A percentile compares a stretch with the other conserved stretches of the same genome.
These are phyloP conservation scores for Symphodus melops DNA, from an alignment of 2,113 vertebrate genomes.

Conservation along the genomic window DNA sequence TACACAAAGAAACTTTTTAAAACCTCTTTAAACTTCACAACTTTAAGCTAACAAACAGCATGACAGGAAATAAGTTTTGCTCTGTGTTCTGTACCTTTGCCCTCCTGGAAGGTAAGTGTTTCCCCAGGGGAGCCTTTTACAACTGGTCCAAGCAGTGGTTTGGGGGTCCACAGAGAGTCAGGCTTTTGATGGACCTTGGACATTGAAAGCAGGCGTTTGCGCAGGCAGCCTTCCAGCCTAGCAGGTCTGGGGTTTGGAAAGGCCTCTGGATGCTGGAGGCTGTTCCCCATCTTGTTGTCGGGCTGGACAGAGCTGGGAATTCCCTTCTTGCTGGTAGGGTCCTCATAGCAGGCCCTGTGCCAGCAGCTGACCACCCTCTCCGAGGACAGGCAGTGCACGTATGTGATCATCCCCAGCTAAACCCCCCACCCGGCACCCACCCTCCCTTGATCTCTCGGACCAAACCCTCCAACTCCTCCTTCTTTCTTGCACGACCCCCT, in stretches of 20 bases:
- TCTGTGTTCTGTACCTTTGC: conserved; percentile 66
- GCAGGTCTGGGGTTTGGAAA: conserved; percentile 30
- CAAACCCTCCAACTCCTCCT: conserved; percentile 59
- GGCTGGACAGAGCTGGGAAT: conserved; percentile 76
- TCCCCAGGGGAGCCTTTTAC: conserved; percentile 42
- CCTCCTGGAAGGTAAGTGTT: conserved; percentile 58
- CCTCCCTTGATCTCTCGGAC: conserved; percentile 49
- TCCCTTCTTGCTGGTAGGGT: conserved; percentile 73
- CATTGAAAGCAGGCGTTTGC: conserved; percentile 81
- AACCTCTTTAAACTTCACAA: background rate
- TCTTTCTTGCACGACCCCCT: conserved; percentile 56
- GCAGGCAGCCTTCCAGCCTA: conserved; percentile 72
- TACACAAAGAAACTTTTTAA: background rate
- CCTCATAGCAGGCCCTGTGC: conserved; percentile 84
- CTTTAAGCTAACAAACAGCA: background rate
- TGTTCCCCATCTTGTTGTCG: conserved; percentile 84
- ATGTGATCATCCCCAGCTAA: conserved; percentile 85
- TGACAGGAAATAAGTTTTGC: background rate
- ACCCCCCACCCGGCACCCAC: conserved; percentile 44
- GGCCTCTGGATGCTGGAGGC: conserved; percentile 70
- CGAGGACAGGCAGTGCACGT: conserved; percentile 84
- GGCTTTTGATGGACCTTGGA: conserved; percentile 83
- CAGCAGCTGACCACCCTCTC: conserved; percentile 86
- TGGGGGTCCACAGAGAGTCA: conserved; percentile 87
- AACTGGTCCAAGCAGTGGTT: conserved; percentile 75